A percentile compares a stretch with the other conserved stretches of the same genome.
phyloP scores from a whole-genome alignment of 1,140 invertebrate species.

The Dufourea novaeangliae region DNA sequence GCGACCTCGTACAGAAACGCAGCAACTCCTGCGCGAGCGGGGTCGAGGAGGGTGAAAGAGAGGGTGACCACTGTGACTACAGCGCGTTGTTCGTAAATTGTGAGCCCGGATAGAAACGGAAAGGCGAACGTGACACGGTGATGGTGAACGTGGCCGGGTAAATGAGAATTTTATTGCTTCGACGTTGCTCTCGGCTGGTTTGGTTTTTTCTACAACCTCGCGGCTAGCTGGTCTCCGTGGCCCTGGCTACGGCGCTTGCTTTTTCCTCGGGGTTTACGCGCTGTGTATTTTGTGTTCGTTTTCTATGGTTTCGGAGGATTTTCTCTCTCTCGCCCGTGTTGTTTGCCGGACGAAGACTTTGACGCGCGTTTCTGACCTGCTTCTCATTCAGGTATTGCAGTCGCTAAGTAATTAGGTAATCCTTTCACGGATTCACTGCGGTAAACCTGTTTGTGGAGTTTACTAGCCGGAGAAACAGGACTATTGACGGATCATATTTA shows the following conservation, averaged over 20 bases:
- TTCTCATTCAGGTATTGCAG: too few species aligned
- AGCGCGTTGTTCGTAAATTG: constrained; percentile 39
- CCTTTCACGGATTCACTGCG: too few species aligned
- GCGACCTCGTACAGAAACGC: not conserved
- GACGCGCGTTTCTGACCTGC: too few species aligned
- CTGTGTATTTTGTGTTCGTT: not conserved
- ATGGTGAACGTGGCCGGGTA: constrained; percentile 8
- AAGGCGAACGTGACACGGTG: constrained; percentile 23
- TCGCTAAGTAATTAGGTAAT: too few species aligned
- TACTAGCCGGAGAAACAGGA: too few species aligned
- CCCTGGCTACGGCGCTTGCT: not conserved
- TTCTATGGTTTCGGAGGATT: not conserved
- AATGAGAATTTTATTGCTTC: constrained; percentile 34
- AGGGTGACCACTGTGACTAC: not conserved
- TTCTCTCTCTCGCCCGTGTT: too few species aligned
- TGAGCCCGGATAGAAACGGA: constrained; percentile 26
- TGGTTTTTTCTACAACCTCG: not conserved
- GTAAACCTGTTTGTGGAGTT: too few species aligned
- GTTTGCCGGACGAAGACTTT: too few species aligned
- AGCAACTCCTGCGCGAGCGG: not conserved
- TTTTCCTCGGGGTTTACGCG: not conserved
- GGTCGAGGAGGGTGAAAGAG: too few species aligned
- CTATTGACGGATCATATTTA: too few species aligned
- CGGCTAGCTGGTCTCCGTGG: too few species aligned
- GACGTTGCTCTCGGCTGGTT: not conserved